A percentile compares a stretch with the other conserved stretches of the same genome.
These are phyloP conservation scores for Autographa gamma DNA, from an alignment of 2,888 invertebrate species.

Conservation along the genomic window DNA sequence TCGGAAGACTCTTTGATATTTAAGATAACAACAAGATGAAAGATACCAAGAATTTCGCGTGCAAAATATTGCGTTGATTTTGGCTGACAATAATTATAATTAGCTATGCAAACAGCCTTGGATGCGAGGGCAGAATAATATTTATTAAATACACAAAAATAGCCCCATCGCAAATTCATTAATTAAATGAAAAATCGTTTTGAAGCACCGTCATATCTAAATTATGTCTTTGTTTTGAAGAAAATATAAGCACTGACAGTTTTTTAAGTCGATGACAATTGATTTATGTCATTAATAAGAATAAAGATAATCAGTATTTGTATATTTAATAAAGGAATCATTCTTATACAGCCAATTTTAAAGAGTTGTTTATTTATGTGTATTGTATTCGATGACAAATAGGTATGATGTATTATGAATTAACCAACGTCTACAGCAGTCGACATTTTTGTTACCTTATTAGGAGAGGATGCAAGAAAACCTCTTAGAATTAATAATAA, in stretches of 20 bases:
- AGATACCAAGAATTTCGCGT: conserved; percentile 11
- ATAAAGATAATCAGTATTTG: no score
- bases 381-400: not conserved
- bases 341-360: no score
- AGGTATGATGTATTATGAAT: not conserved
- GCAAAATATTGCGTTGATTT: conserved; percentile 38
- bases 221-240: not conserved
- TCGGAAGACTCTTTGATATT: conserved; percentile 43
- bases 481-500: not conserved
- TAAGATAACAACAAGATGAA: conserved; percentile 32
- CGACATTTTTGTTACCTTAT: conserved; percentile 2
- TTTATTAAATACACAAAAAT: conserved; percentile 10
- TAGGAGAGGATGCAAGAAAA: not conserved
- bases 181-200: not conserved
- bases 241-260: not conserved
- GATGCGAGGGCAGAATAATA: conserved; percentile 23
- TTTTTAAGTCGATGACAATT: not conserved
- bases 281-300: no score
- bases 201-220: not conserved
- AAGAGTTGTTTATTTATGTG: no score
- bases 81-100: conserved; percentile 37
- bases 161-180: not conserved
- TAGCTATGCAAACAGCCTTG: conserved; percentile 13
- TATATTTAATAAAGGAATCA: no score
- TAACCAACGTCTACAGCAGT: not conserved